Evolutionary conservation across 2,113 vertebrate species (phyloP).

Genomic region (Bungarus multicinctus): DNA sequence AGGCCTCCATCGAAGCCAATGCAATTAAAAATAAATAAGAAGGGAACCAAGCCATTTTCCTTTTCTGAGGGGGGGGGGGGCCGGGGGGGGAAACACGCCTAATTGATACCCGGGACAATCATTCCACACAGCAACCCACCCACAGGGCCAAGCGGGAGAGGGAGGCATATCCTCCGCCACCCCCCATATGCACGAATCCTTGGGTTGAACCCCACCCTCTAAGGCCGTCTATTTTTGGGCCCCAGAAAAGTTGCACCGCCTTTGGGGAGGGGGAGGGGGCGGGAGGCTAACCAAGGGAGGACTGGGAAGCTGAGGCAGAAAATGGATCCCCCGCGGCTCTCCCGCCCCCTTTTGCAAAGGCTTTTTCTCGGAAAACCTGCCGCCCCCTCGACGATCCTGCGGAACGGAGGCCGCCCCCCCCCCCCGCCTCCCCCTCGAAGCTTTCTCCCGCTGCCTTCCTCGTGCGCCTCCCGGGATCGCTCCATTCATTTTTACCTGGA

Average conservation of each 20-base stretch:
- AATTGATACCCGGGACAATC: neutral
- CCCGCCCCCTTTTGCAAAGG: neutral
- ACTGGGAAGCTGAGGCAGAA: neutral
- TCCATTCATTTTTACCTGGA: conserved; percentile 8
- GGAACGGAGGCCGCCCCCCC: too few species aligned
- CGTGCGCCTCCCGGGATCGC: neutral
- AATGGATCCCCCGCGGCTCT: neutral
- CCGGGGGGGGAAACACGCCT: neutral
- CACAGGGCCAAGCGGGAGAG: neutral
- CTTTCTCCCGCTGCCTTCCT: neutral
- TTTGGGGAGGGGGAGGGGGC: too few species aligned
- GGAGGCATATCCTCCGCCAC: too few species aligned
- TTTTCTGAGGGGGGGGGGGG: fast-evolving
- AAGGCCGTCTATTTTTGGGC: neutral
- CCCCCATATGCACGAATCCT: neutral
- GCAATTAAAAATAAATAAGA: neutral
- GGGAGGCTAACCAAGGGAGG: neutral
- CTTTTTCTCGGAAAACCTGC: neutral
- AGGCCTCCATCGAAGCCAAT: neutral
- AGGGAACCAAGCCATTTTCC: neutral
- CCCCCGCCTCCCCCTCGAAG: neutral
- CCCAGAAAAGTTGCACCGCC: neutral
- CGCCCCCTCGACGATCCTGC: neutral
- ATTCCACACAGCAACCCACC: neutral
- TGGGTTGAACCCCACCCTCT: neutral